Evolutionary conservation across 1,140 invertebrate species (phyloP), one percentile per base, ranked within the genome.

Genomic region (Drosophila hydei): DNA sequence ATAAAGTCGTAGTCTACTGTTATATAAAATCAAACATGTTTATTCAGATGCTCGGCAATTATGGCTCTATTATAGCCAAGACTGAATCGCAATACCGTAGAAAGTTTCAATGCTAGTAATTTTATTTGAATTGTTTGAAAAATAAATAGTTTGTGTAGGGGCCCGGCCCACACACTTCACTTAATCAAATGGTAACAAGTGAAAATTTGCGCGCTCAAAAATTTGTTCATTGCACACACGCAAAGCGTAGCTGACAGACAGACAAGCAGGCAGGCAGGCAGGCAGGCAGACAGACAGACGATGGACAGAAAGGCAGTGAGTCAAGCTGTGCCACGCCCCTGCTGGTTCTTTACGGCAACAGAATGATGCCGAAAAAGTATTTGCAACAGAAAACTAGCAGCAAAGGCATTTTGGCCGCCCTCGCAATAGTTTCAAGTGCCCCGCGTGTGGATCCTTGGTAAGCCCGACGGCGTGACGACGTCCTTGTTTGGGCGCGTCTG

Each of bases 141-240:
- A 51, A 48, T 21, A 30, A 14, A 62, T 11, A n/a, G 0, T 11
- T 9, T 25, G 5, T 19, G 4, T 3, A n/a, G 9, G 4, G 14
- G 40, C 3, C 12, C 1, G 11, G 40, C 30, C 61, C 36, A 62
- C 50, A 50, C 70, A 63, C 70, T 72, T 69, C 69, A 76, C 59
- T 76, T 76, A 76, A 73, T 76, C 62, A 85, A 85, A 87, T 75
- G 69, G 71, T 79, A 63, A 63, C 81, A 67, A 84, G 67, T 67
- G 63, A 84, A 72, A 43, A 55, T 61, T 73, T 45, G 42, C 25
- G 43, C 55, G 71, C 64, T 68, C 51, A 72, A 68, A 71, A 85
- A 67, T 54, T 83, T 85, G 81, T 77, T 75, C 62, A 69, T 71
- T 77, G 62, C 70, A 42, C 70, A 60, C 60, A 58, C 45, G 30